Percentiles rank a stretch among this genome's conserved stretches.
Evolutionary conservation across 2,888 invertebrate species (phyloP).

Genomic region (Protonemura montana): DNA sequence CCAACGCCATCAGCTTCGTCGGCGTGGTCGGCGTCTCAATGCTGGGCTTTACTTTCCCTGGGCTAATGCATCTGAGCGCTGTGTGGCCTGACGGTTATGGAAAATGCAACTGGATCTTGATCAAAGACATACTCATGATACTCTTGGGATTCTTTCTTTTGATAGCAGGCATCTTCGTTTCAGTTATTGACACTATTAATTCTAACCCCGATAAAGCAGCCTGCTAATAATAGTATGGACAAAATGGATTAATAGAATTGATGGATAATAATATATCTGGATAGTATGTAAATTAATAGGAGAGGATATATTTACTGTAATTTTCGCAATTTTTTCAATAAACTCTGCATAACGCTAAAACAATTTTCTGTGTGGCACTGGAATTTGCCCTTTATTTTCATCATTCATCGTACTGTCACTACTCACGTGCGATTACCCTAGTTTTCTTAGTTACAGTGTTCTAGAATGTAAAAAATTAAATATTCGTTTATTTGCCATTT

Average conservation of each 20-base stretch:
- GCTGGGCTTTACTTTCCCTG: conserved; percentile 31
- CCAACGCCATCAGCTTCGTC: conserved; percentile 30
- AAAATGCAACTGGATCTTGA: background rate
- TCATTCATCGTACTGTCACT: too few species aligned
- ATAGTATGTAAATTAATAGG: too few species aligned
- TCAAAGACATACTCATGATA: conserved; percentile 5
- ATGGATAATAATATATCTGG: too few species aligned
- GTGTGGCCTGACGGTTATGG: conserved; percentile 40
- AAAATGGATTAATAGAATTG: too few species aligned
- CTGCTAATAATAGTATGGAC: background rate
- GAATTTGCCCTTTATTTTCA: too few species aligned
- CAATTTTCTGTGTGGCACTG: too few species aligned
- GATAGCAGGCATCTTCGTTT: background rate
- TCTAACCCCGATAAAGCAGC: background rate
- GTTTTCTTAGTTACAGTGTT: background rate
- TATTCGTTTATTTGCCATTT: background rate
- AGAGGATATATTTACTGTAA: background rate
- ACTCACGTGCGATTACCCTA: background rate
- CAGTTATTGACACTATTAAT: background rate
- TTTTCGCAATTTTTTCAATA: background rate
- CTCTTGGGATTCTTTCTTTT: background rate
- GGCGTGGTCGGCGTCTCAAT: conserved; percentile 17
- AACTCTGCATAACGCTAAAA: background rate
- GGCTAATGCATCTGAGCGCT: conserved; percentile 1
- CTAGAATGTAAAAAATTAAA: background rate